Evolutionary conservation across 2,113 vertebrate genomes (phyloP).

Genomic region (Tamias sibiricus): DNA sequence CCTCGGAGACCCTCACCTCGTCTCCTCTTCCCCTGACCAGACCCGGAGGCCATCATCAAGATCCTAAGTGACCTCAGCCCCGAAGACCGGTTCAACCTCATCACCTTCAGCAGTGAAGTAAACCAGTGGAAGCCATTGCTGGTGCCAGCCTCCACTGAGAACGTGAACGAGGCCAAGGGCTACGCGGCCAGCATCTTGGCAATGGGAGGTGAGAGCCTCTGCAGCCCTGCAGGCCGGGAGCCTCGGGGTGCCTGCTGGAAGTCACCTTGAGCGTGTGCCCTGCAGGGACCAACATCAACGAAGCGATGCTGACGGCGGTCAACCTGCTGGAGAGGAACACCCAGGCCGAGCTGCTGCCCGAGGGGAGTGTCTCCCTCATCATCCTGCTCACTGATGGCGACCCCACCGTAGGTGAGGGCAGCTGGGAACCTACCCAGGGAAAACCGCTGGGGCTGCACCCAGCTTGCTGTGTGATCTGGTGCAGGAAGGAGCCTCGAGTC

Average conservation of each 20-base stretch:
- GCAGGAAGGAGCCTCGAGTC: background rate
- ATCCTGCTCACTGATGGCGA: constrained; percentile 96
- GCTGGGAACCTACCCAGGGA: background rate
- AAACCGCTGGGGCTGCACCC: constrained; percentile 82
- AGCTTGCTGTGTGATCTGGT: constrained; percentile 74
- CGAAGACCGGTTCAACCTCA: constrained; percentile 83
- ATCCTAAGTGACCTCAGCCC: constrained; percentile 85
- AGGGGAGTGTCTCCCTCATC: constrained; percentile 89
- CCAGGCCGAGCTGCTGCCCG: constrained; percentile 75
- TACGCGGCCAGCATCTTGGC: constrained; percentile 74
- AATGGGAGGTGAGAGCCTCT: constrained; percentile 78
- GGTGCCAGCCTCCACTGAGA: constrained; percentile 78
- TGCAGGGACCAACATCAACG: constrained; percentile 91
- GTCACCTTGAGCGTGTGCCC: background rate
- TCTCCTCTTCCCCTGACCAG: constrained; percentile 70
- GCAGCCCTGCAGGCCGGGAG: too few relatives aligned
- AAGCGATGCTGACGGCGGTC: constrained; percentile 88
- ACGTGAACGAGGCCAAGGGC: constrained; percentile 70
- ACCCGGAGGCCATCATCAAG: constrained; percentile 85
- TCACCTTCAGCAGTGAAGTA: constrained; percentile 72
- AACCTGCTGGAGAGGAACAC: constrained; percentile 79
- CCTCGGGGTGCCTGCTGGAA: accelerated
- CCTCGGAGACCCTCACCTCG: background rate
- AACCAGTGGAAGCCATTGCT: constrained; percentile 75
- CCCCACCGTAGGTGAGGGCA: constrained; percentile 90